Conservation (phyloP, 2,888 invertebrate genomes). For the Andrena marginata region DNA sequence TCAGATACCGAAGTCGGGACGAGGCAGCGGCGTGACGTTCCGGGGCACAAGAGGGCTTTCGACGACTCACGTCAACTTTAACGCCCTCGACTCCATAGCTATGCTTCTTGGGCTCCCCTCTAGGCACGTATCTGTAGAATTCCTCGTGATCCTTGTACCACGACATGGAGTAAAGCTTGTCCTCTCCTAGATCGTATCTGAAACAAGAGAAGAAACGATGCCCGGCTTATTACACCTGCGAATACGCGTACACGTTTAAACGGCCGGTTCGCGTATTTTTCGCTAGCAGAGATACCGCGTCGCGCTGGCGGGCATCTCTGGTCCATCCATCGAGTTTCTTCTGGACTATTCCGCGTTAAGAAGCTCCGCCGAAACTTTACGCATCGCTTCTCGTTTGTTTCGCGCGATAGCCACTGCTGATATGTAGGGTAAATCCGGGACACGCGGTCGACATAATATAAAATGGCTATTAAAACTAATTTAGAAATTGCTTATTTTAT, state of each 20-base stretch:
- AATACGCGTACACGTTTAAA: not conserved
- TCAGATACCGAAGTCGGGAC: conserved; percentile 33
- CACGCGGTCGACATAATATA: too few relatives aligned
- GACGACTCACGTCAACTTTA: conserved; percentile 83
- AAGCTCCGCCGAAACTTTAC: too few relatives aligned
- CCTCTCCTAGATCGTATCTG: conserved; percentile 84
- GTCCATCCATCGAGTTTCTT: too few relatives aligned
- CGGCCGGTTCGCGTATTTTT: too few relatives aligned
- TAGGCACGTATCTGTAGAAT: conserved; percentile 85
- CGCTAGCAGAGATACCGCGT: too few relatives aligned
- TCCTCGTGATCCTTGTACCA: conserved; percentile 86
- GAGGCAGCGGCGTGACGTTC: conserved; percentile 14
- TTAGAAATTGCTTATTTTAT: too few relatives aligned
- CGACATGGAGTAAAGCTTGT: conserved; percentile 85
- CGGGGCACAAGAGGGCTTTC: conserved; percentile 47
- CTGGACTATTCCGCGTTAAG: too few relatives aligned
- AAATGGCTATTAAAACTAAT: too few relatives aligned
- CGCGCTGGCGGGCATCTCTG: too few relatives aligned
- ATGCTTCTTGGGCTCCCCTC: conserved; percentile 81
- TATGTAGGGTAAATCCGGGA: too few relatives aligned
- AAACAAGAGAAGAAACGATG: conserved; percentile 72
- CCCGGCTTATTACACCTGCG: conserved; percentile 32
- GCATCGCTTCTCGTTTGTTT: too few relatives aligned
- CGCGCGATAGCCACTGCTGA: too few relatives aligned
- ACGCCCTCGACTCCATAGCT: conserved; percentile 83